Percentiles rank a stretch among this genome's conserved stretches.
Conservation (phyloP, 2,113 vertebrate species). For the Myotis davidii region DNA sequence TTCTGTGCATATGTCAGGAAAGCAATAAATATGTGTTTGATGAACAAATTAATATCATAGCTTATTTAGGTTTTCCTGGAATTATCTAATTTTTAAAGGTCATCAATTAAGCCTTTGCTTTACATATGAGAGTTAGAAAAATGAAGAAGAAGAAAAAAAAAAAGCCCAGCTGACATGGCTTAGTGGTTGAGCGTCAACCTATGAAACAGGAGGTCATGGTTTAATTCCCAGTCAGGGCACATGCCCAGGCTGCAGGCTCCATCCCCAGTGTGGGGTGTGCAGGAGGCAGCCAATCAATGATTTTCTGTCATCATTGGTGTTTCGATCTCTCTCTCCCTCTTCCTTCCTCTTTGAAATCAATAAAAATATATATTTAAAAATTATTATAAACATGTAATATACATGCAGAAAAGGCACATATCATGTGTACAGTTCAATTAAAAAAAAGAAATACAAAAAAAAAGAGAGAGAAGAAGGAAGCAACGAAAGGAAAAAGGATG, state of each 20-base stretch:
- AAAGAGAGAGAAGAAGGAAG: not conserved
- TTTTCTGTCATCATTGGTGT: no score
- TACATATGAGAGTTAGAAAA: not conserved
- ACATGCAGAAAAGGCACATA: not conserved
- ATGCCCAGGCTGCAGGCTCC: no score
- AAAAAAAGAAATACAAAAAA: not conserved
- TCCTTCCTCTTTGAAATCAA: no score
- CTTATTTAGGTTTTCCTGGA: not conserved
- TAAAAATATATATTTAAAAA: not conserved
- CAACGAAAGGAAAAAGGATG: not conserved
- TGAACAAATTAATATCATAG: not conserved
- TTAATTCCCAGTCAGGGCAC: no score
- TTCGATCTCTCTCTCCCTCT: no score
- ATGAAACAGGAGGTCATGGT: no score
- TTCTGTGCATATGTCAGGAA: not conserved
- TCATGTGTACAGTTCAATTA: no score
- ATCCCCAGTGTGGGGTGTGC: no score
- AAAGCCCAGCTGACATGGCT: no score
- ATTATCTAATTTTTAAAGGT: not conserved
- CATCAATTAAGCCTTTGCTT: not conserved
- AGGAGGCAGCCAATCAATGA: no score
- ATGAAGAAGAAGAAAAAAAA: not conserved
- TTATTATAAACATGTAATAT: not conserved
- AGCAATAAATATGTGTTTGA: not conserved
- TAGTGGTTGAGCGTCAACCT: no score